phyloP scores from a whole-genome alignment of 1,140 invertebrate genomes.

The Eurosta solidaginis region DNA sequence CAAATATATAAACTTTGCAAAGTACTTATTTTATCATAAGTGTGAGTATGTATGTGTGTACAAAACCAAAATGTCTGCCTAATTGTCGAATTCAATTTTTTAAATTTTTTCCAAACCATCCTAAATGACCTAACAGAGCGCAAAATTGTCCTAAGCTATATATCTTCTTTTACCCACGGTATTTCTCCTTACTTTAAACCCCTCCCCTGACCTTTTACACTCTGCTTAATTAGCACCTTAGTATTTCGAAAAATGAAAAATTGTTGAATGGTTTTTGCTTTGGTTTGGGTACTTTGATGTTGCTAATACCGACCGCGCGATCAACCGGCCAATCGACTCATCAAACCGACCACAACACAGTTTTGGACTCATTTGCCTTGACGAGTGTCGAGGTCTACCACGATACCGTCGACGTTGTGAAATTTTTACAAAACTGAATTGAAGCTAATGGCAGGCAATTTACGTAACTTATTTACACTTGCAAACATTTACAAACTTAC shows the following conservation, averaged over 20 bases:
- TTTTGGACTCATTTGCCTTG: constrained; percentile 10
- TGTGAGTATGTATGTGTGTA: too few relatives aligned
- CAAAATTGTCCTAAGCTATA: background rate
- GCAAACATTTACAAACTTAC: background rate
- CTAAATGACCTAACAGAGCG: background rate
- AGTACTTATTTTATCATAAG: too few relatives aligned
- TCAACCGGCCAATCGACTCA: too few relatives aligned
- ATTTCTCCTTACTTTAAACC: background rate
- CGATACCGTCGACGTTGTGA: background rate
- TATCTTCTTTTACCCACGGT: background rate
- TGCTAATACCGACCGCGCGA: background rate
- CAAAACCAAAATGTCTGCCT: background rate
- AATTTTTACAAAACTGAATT: constrained; percentile 16
- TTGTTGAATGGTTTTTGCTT: constrained; percentile 8
- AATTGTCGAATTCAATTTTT: constrained; percentile 23
- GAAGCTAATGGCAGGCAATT: constrained; percentile 24
- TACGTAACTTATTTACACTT: constrained; percentile 27
- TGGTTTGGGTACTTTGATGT: background rate
- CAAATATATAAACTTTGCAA: too few relatives aligned
- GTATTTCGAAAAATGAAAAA: constrained; percentile 13
- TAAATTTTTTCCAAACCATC: too few relatives aligned
- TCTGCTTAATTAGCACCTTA: constrained; percentile 26
- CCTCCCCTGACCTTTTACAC: background rate
- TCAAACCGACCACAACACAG: too few relatives aligned
- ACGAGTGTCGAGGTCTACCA: constrained; percentile 15